Conservation (phyloP, 1,140 invertebrate species). For the Apocrypta bakeri region DNA sequence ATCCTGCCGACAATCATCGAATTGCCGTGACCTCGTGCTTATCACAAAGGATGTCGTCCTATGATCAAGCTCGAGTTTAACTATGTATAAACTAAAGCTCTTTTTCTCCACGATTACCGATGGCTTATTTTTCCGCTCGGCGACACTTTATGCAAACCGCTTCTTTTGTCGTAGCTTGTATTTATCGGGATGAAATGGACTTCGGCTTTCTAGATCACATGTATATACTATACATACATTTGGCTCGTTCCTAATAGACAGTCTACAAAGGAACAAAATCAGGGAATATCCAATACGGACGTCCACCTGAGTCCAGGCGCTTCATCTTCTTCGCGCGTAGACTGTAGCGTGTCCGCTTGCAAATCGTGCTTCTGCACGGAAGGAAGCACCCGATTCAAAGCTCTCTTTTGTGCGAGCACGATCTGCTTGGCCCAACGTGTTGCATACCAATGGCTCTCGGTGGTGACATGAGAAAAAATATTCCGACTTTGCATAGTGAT, state of each 20-base stretch:
- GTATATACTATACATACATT: no score
- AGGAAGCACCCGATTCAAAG: slow-evolving; percentile 31
- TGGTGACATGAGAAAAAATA: slow-evolving; percentile 40
- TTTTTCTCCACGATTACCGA: not conserved
- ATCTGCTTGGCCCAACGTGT: not conserved
- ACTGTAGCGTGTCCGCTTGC: not conserved
- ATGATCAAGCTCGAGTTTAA: not conserved
- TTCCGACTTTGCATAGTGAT: slow-evolving; percentile 46
- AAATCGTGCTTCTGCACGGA: not conserved
- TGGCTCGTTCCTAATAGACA: no score
- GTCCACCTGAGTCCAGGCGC: not conserved
- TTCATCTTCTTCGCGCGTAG: not conserved
- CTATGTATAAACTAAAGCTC: not conserved
- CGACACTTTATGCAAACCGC: not conserved
- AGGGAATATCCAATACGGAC: not conserved
- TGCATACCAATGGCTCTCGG: slow-evolving; percentile 44
- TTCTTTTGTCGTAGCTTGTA: not conserved
- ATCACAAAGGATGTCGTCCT: not conserved
- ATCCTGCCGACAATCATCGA: slow-evolving; percentile 1
- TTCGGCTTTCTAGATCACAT: not conserved
- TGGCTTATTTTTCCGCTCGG: not conserved
- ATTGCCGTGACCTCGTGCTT: not conserved
- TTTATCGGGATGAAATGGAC: not conserved
- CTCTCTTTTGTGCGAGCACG: slow-evolving; percentile 24
- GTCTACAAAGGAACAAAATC: no score